Base-by-base conservation (phyloP, 2,113 vertebrate species). In the Calyptomena viridis region DNA sequence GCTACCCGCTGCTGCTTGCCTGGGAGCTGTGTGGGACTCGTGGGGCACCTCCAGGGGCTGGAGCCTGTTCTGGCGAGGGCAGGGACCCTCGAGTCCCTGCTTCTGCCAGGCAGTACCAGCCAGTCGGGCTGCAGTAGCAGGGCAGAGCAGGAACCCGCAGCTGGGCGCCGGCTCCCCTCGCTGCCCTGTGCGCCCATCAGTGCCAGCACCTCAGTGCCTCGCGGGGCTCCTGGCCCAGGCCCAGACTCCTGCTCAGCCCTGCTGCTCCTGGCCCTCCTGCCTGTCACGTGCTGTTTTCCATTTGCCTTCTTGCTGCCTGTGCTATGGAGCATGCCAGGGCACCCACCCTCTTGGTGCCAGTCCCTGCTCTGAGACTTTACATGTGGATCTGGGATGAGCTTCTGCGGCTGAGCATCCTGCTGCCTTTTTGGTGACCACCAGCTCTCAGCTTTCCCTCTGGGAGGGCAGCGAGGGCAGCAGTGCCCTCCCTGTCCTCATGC, bases 81-180 rank as follows among this genome's bases (percentile, higher is more conserved):
- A 12, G 25, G 50, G 13, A 23, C 37, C 42, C 17, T 5, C 2
- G 28, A 25, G 12, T 21, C 37, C 40, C 37, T 0, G 2, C 11
- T 52, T 11, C 30, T 62, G 55, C 55, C 55, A 1, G 44, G 6
- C n/a, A 1, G 11, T 2, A 31, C 59, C 59, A 60, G n/a, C 58
- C 64, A 15, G 74, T 1, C 1, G n/a, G 59, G 59, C 24, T 27
- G 31, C 64, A 63, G 75, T 14, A 2, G 47, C 30, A 1, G 60
- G 8, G 47, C 22, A 11, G 47, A 25, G n/a, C 59, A n/a, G 24
- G 40, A 28, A 15, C 14, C 20, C 7, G 62, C 47, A 8, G 60
- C 39, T 12, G 1, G 28, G 22, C 33, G 39, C 2, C 1, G 77
- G 47, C 8, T 55, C 69, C 66, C 58, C 44, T 35, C 2, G 1